Evolutionary conservation across 35 echinoderm and acorn worm species (phyloP).

Genomic region (Lytechinus variegatus): DNA sequence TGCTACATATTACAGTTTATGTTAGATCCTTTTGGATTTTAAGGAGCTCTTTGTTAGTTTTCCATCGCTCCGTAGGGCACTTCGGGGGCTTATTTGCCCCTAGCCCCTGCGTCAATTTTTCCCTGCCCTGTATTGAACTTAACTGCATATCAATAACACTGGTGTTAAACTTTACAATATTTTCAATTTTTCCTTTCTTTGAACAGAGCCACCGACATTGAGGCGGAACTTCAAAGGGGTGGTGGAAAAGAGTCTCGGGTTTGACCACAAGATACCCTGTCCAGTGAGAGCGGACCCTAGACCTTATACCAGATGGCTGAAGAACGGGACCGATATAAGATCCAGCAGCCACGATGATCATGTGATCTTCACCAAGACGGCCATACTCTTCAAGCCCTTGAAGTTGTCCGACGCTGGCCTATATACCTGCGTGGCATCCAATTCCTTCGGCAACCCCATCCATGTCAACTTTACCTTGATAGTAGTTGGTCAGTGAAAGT

Average conservation of each 20-base stretch:
- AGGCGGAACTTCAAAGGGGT: background rate
- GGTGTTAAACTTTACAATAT: background rate
- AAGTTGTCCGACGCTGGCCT: background rate
- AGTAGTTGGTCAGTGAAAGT: conserved; percentile 1
- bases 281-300: conserved; percentile 22
- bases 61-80: too few relatives aligned
- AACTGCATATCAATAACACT: too few relatives aligned
- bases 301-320: conserved; percentile 35
- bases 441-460: background rate
- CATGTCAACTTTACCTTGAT: conserved; percentile 11
- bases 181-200: background rate
- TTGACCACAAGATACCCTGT: conserved; percentile 33
- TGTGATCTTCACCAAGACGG: conserved; percentile 10
- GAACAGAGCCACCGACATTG: background rate
- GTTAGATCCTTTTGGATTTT: too few relatives aligned
- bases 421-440: conserved; percentile 27
- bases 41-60: too few relatives aligned
- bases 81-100: too few relatives aligned
- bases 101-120: too few relatives aligned
- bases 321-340: background rate
- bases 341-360: background rate
- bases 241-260: conserved; percentile 13
- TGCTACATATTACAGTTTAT: too few relatives aligned
- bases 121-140: too few relatives aligned
- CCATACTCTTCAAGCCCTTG: background rate